phyloP scores from a whole-genome alignment of 2,888 invertebrate species.

The Luperina nickerlii region DNA sequence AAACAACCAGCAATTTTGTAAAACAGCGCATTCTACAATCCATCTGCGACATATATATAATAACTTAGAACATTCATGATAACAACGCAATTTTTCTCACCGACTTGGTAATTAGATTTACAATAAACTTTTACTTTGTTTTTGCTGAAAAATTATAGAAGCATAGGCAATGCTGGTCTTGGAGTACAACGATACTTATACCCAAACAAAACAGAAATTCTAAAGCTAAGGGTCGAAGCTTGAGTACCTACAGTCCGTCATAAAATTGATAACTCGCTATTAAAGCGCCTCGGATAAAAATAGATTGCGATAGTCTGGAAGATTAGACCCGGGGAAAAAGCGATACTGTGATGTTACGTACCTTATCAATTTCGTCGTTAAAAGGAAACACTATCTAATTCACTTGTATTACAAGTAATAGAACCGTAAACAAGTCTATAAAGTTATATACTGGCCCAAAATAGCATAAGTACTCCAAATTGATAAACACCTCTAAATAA shows the following conservation, averaged over 20 bases:
- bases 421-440: conserved; percentile 17
- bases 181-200: not conserved
- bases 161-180: not conserved
- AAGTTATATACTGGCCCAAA: not conserved
- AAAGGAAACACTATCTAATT: not conserved
- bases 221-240: conserved; percentile 12
- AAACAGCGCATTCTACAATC: too few species aligned
- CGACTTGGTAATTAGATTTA: not conserved
- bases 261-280: conserved; percentile 52
- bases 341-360: conserved; percentile 3
- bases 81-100: conserved; percentile 23
- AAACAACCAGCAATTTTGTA: too few species aligned
- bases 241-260: conserved; percentile 20
- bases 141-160: not conserved
- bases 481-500: conserved; percentile 7
- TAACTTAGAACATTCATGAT: not conserved
- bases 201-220: conserved; percentile 11
- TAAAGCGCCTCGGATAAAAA: conserved; percentile 26
- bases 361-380: conserved; percentile 13
- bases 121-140: conserved; percentile 16
- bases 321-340: conserved; percentile 12
- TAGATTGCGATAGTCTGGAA: conserved; percentile 12
- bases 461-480: not conserved
- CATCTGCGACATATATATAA: too few species aligned
- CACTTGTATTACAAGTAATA: conserved; percentile 17